A percentile compares a stretch with the other conserved stretches of the same genome.
Evolutionary conservation across 2,797 vertebrate species (phyloP).

Genomic region (Leucoraja ocellata): DNA sequence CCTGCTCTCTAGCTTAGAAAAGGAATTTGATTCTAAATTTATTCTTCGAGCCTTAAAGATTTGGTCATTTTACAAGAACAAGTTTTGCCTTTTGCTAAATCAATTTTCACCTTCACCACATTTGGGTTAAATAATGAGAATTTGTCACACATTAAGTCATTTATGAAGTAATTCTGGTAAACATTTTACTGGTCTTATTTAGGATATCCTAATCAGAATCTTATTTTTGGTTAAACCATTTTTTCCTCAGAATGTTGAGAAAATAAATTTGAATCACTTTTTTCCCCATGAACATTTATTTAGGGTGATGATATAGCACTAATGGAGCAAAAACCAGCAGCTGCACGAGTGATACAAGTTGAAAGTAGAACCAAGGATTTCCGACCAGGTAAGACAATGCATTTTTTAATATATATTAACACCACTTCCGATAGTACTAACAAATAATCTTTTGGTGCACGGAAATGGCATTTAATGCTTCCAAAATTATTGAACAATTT

Average conservation of each 20-base stretch:
- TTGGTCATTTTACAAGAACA: not conserved
- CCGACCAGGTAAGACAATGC: constrained; percentile 55
- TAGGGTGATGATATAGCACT: constrained; percentile 44
- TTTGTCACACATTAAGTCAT: not conserved
- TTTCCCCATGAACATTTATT: constrained; percentile 38
- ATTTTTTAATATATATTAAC: no score
- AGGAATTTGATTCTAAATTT: not conserved
- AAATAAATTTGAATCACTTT: not conserved
- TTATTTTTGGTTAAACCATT: not conserved
- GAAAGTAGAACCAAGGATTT: constrained; percentile 51
- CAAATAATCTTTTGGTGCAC: not conserved
- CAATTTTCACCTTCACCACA: not conserved
- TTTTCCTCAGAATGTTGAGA: not conserved
- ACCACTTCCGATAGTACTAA: not conserved
- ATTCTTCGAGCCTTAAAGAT: not conserved
- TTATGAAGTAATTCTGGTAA: not conserved
- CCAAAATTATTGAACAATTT: not conserved
- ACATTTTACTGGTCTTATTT: not conserved
- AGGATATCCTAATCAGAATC: not conserved
- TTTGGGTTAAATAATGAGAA: not conserved
- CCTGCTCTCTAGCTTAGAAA: not conserved
- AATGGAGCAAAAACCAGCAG: constrained; percentile 44
- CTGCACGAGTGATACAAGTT: constrained; percentile 49
- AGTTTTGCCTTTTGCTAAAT: not conserved
- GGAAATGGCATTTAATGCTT: not conserved